phyloP scores from a whole-genome alignment of 2,113 vertebrate genomes.

The Pelecanoides urinatrix region DNA sequence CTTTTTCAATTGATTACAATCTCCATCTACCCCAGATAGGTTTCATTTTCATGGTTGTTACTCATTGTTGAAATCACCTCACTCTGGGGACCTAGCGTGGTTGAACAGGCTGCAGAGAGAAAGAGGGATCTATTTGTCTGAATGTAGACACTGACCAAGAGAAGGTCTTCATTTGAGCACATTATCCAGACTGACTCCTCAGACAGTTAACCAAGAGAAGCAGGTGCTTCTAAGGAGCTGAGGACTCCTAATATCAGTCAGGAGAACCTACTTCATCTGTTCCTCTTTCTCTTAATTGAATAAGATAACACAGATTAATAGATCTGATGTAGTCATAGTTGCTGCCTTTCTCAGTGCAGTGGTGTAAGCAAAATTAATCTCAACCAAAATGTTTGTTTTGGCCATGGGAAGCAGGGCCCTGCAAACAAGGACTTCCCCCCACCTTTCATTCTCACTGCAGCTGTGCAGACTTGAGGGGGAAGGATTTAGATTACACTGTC shows the following conservation, averaged over 20 bases:
- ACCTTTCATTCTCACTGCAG: neutral
- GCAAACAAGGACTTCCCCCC: neutral
- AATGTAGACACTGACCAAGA: neutral
- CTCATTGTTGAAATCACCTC: neutral
- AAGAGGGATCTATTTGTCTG: too few species aligned
- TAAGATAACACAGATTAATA: neutral
- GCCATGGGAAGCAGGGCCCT: neutral
- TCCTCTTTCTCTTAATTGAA: neutral
- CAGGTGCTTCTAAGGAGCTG: neutral
- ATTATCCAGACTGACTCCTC: rapidly evolving
- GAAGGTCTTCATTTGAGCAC: neutral
- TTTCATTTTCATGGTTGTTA: neutral
- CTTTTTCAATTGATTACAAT: neutral
- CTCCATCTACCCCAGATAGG: neutral
- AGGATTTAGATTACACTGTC: neutral
- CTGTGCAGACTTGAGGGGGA: neutral
- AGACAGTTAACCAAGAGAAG: rapidly evolving
- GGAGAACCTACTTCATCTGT: neutral
- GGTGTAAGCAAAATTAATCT: rapidly evolving
- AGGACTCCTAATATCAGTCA: neutral
- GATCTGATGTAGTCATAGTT: neutral
- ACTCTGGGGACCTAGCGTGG: too few species aligned
- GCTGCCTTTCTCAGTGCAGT: neutral
- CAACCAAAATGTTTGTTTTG: neutral
- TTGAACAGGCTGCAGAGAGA: neutral